Conservation (phyloP, 2,797 vertebrate genomes). For the Tachyglossus aculeatus region DNA sequence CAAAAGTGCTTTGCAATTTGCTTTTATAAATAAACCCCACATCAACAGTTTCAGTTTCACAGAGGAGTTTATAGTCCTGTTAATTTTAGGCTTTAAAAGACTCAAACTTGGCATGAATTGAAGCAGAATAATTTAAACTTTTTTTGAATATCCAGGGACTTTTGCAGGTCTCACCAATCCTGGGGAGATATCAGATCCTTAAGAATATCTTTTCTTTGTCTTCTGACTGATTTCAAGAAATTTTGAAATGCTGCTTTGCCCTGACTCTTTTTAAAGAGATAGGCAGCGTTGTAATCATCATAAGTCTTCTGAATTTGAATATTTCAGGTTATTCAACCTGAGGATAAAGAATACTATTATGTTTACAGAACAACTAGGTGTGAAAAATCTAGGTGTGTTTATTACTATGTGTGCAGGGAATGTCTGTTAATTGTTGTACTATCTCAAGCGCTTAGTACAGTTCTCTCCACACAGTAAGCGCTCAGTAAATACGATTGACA, state of each 20-base stretch:
- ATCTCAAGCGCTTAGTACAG: no score
- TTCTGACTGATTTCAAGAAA: conserved; percentile 2
- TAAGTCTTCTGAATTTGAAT: not conserved
- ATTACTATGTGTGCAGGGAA: no score
- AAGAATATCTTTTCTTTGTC: no score
- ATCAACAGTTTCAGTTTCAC: no score
- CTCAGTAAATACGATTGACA: no score
- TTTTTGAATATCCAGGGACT: no score
- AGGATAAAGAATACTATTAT: not conserved
- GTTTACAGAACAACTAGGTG: not conserved
- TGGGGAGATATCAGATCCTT: no score
- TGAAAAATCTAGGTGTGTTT: not conserved
- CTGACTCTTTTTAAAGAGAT: not conserved
- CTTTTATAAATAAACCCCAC: not conserved
- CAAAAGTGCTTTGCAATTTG: not conserved
- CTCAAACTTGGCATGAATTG: not conserved
- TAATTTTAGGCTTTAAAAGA: not conserved
- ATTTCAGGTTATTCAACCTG: not conserved
- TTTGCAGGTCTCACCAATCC: no score
- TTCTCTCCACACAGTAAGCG: no score
- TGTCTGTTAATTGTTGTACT: no score
- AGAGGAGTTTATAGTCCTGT: not conserved
- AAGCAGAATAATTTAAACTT: not conserved
- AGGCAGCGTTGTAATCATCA: not conserved
- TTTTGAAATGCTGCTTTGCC: not conserved